Conservation (phyloP, 2,113 vertebrate genomes). For the Coturnix japonica region DNA sequence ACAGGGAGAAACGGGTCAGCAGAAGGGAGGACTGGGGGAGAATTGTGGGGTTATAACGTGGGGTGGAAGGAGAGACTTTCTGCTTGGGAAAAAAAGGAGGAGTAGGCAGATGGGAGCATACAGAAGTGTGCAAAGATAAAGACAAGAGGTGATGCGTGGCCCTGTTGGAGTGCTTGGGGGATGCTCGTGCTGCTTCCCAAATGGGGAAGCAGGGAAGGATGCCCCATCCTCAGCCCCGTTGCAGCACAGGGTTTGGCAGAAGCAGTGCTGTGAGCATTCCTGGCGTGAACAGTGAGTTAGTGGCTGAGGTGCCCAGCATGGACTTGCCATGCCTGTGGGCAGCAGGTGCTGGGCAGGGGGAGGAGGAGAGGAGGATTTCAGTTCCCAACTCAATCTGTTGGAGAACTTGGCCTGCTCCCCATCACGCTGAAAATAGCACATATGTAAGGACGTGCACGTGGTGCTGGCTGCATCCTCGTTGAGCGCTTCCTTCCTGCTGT, state of each 20-base stretch:
- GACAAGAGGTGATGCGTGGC: not conserved
- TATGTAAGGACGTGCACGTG: conserved; percentile 36
- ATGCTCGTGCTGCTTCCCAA: rapidly evolving
- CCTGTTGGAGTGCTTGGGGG: not conserved
- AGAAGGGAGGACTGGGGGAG: not conserved
- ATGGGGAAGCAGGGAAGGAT: not conserved
- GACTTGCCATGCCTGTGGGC: not conserved
- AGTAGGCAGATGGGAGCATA: rapidly evolving
- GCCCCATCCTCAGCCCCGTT: rapidly evolving
- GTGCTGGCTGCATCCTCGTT: conserved; percentile 43
- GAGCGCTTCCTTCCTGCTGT: conserved; percentile 54
- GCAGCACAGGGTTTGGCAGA: rapidly evolving
- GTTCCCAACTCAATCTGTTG: conserved; percentile 65
- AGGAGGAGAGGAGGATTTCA: conserved; percentile 34
- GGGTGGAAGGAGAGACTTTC: not conserved
- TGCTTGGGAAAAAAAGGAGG: not conserved
- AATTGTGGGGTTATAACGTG: not conserved
- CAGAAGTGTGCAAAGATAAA: rapidly evolving
- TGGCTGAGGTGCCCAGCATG: rapidly evolving
- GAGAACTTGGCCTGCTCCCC: conserved; percentile 61
- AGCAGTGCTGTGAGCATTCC: rapidly evolving
- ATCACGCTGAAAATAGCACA: conserved; percentile 67
- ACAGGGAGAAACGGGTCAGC: not conserved
- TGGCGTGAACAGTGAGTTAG: rapidly evolving
- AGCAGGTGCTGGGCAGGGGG: conserved; percentile 29